These are phyloP conservation scores for Lasioglossum vierecki DNA, from an alignment of 2,888 invertebrate genomes.

Conservation along the genomic window DNA sequence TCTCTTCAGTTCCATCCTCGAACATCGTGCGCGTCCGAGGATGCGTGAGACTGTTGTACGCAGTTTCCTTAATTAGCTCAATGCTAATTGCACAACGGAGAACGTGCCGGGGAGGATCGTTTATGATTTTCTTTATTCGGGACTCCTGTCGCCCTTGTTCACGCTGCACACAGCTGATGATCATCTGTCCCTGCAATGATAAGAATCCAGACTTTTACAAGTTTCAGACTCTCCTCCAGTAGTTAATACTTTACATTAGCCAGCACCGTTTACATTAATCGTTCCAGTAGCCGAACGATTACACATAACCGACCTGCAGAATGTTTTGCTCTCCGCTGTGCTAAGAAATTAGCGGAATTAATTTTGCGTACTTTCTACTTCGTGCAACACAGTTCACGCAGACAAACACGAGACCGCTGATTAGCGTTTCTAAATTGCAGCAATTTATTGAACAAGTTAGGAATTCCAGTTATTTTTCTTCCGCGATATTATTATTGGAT, in stretches of 20 bases:
- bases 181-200: not conserved
- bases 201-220: not conserved
- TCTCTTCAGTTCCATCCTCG: not conserved
- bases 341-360: not conserved
- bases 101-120: slow-evolving; percentile 19
- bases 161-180: not conserved
- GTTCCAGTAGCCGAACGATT: not conserved
- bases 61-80: slow-evolving; percentile 36
- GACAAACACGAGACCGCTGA: not conserved
- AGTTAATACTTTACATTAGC: not conserved
- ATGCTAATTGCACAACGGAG: slow-evolving; percentile 29
- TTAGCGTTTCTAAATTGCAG: not conserved
- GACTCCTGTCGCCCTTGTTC: too few relatives aligned
- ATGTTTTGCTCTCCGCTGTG: not conserved
- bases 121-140: not conserved
- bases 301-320: not conserved
- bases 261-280: not conserved
- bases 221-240: not conserved
- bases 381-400: not conserved
- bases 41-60: slow-evolving; percentile 42
- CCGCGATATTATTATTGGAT: too few relatives aligned
- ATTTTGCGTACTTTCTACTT: not conserved
- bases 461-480: not conserved
- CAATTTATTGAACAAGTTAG: not conserved
- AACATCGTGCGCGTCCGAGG: slow-evolving; percentile 16